Conservation (phyloP, 2,113 vertebrate species). For the Pachypanchax playfairii region DNA sequence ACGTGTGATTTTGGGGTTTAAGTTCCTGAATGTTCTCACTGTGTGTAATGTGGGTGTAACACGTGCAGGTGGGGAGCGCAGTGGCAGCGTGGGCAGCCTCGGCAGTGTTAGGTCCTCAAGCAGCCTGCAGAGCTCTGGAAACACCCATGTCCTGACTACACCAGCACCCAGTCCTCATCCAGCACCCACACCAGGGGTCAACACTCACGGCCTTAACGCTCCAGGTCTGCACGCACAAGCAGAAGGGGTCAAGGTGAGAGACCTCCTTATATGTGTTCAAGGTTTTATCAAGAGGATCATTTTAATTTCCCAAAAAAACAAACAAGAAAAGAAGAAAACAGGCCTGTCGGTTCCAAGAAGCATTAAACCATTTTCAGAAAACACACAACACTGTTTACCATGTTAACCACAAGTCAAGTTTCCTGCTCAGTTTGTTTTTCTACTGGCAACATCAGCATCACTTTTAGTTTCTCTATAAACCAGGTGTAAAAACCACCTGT, state of each 20-base stretch:
- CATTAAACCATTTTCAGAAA: constrained; percentile 40
- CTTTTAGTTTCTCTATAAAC: constrained; percentile 2
- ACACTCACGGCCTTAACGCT: constrained; percentile 81
- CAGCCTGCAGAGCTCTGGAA: constrained; percentile 84
- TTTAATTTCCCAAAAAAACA: constrained; percentile 16
- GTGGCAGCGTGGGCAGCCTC: constrained; percentile 86
- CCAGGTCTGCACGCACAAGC: constrained; percentile 88
- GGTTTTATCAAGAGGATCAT: neutral
- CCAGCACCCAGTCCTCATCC: constrained; percentile 73
- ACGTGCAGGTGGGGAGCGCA: constrained; percentile 86
- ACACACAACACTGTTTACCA: constrained; percentile 12
- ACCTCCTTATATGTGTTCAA: neutral
- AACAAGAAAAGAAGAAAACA: constrained; percentile 31
- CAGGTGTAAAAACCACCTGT: constrained; percentile 3
- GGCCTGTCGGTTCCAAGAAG: constrained; percentile 42
- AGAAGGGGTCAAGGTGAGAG: constrained; percentile 90
- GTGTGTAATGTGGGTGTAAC: constrained; percentile 11
- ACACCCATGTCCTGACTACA: constrained; percentile 77
- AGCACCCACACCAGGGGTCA: constrained; percentile 65
- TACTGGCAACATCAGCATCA: neutral
- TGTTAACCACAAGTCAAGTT: constrained; percentile 47
- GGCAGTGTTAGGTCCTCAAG: constrained; percentile 85
- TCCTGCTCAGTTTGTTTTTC: constrained; percentile 46
- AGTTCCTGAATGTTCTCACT: neutral
- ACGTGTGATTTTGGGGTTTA: neutral